Percentiles rank a stretch among this genome's conserved stretches.
These are phyloP conservation scores for Hypomecis atomaria DNA, from an alignment of 2,888 invertebrate species.

Conservation along the genomic window DNA sequence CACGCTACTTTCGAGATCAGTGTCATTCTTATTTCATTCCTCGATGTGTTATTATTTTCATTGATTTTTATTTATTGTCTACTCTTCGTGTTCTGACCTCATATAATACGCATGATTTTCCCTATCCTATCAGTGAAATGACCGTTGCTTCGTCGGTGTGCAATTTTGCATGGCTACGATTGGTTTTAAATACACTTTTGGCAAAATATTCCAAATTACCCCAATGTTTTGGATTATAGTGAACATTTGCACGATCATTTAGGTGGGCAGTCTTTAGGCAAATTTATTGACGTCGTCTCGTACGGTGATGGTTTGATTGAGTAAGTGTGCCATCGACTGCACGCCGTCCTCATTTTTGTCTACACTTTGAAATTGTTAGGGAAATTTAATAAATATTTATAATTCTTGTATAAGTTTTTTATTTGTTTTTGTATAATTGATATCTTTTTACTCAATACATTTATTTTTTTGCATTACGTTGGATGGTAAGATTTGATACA, in stretches of 20 bases:
- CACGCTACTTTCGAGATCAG: conserved; percentile 48
- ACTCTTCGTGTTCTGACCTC: conserved; percentile 70
- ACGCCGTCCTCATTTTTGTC: conserved; percentile 66
- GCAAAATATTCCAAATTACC: conserved; percentile 62
- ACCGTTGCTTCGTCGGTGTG: conserved; percentile 74
- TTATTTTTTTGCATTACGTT: conserved; percentile 24
- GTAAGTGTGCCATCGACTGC: conserved; percentile 66
- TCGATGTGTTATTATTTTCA: conserved; percentile 61
- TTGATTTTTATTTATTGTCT: conserved; percentile 58
- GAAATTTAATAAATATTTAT: conserved; percentile 16
- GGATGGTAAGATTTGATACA: conserved; percentile 25
- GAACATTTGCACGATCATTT: conserved; percentile 70
- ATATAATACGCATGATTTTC: conserved; percentile 79
- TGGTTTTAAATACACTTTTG: conserved; percentile 59
- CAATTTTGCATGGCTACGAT: conserved; percentile 66
- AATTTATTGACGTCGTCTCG: conserved; percentile 37
- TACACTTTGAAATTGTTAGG: conserved; percentile 72
- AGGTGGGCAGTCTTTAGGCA: conserved; percentile 72
- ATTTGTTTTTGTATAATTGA: conserved; percentile 12
- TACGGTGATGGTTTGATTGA: conserved; percentile 40
- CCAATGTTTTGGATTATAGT: conserved; percentile 57
- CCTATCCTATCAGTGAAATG: conserved; percentile 54
- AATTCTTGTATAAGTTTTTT: conserved; percentile 28
- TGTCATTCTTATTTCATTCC: conserved; percentile 50
- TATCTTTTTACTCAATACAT: conserved; percentile 17